Evolutionary conservation across 2,797 vertebrate genomes (phyloP).

Genomic region (Myotis daubentonii): DNA sequence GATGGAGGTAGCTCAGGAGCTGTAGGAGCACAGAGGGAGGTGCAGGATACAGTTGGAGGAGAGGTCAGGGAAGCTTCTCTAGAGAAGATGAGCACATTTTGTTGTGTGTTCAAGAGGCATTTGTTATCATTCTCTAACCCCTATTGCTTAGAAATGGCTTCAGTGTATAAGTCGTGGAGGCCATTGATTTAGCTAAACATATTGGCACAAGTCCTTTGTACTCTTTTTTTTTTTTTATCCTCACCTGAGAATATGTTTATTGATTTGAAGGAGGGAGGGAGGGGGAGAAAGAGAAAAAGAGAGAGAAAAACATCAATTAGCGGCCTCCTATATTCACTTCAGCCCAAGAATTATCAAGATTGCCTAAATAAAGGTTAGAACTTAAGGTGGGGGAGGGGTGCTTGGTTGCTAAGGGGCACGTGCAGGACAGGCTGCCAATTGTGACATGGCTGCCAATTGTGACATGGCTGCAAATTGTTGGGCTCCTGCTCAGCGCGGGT

Average conservation of each 20-base stretch:
- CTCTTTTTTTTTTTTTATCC: neutral
- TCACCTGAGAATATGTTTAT: neutral
- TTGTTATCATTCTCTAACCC: neutral
- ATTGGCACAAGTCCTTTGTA: neutral
- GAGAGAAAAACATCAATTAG: neutral
- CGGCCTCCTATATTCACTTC: neutral
- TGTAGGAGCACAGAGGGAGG: too few relatives aligned
- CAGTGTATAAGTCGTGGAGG: neutral
- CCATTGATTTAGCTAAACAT: neutral
- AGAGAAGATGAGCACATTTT: neutral
- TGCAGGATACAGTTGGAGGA: neutral
- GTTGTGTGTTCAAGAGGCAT: neutral
- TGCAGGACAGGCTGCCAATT: accelerated
- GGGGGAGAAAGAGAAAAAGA: neutral
- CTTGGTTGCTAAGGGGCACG: neutral
- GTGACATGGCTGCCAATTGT: neutral
- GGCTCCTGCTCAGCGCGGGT: neutral
- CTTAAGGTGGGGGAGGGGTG: neutral
- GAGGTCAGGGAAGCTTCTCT: neutral
- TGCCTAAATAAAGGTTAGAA: neutral
- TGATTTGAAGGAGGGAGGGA: neutral
- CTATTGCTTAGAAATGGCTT: neutral
- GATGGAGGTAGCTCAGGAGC: neutral
- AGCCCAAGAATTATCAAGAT: neutral
- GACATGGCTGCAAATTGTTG: neutral